A percentile compares a stretch with the other conserved stretches of the same genome.
Conservation (phyloP, 2,797 vertebrate species). For the Mus spretus region DNA sequence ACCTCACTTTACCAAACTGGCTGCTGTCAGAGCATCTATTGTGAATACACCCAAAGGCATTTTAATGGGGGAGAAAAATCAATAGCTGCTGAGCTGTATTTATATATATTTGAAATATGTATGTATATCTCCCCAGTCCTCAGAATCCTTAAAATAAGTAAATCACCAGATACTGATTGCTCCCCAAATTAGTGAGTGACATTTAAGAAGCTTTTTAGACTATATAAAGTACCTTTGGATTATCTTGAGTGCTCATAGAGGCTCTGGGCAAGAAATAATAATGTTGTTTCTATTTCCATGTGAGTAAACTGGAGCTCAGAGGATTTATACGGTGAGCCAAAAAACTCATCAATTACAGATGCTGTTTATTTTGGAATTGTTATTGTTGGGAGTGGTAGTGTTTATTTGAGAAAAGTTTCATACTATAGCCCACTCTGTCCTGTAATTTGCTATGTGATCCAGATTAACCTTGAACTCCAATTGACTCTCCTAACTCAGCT, state of each 20-base stretch:
- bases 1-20: slow-evolving; percentile 30
- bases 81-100: slow-evolving; percentile 63
- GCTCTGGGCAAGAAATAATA: background rate
- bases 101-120: background rate
- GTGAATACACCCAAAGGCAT: slow-evolving; percentile 66
- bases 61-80: slow-evolving; percentile 75
- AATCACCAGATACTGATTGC: background rate
- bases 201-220: background rate
- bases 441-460: background rate
- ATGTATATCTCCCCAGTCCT: background rate
- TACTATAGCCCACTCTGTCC: background rate
- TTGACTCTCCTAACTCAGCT: background rate
- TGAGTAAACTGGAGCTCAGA: background rate
- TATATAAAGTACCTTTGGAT: background rate
- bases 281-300: background rate
- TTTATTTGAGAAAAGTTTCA: background rate
- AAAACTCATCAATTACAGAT: background rate
- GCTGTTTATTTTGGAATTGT: background rate
- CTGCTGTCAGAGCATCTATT: slow-evolving; percentile 1
- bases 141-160: background rate
- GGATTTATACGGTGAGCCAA: background rate
- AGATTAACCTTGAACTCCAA: background rate
- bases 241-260: background rate
- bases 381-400: background rate
- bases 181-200: background rate